Evolutionary conservation across 37 sponge, comb jelly and placozoan species (phyloP), one percentile per base, ranked within the genome.

Genomic region (Chondrilla cf. caribensis): DNA sequence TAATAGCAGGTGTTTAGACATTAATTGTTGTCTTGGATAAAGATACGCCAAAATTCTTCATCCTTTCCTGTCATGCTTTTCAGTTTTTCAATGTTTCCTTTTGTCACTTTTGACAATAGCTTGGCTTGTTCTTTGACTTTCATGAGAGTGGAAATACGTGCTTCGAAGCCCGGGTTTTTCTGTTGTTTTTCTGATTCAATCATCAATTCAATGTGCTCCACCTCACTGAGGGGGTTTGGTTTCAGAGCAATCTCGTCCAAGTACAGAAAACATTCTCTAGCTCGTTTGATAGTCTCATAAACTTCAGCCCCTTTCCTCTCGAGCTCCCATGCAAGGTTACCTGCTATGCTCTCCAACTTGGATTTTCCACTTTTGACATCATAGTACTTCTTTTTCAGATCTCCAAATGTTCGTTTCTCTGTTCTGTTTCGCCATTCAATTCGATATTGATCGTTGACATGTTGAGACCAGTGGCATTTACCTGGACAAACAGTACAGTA

Each of bases 131-230:
- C n/a, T 60, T 38, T 78, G 22, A 70, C 73, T 21, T 79, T 58
- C 25, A 79, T 41, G 19, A 71, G 60, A 70, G 57, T 75, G 14
- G 60, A 31, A 21, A 87, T 58, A 37, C 93, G 86, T n/a, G 84
- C 71, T 18, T 60, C 17, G 28, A 25, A 92, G 0, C 93, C 93
- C 19, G 81, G 84, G 8, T 79, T 79, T 22, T 37, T 65, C 22
- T 88, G 58, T 7, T 67, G 57, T 58, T 86, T 84, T 43, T 93
- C 93, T 0, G 89, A 87, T 32, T 89, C 67, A 15, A 93, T 89
- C 38, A 93, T 78, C 32, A 93, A 75, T 26, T 93, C 85, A 81
- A 93, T 89, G 76, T 93, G 89, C 11, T 89, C 85, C 3, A 89
- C 87, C 47, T 89, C 87, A 19, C 80, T 81, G 2, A 93, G 75